Base-by-base conservation (phyloP, 2,888 invertebrate genomes). In the Dysmachus trigonus region DNA sequence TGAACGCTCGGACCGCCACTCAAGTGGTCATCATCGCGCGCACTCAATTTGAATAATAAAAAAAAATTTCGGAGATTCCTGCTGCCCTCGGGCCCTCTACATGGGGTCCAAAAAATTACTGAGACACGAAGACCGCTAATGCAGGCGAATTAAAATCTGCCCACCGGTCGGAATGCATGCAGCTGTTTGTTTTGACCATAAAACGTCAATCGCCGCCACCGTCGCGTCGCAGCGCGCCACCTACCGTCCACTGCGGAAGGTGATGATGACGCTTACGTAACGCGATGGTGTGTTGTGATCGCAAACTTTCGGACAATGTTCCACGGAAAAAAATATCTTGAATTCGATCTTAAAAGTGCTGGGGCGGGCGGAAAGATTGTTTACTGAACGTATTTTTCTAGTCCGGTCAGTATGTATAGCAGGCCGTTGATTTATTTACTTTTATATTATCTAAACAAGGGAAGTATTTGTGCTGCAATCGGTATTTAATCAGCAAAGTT, bases 1-100 rank as follows among this genome's bases (percentile, higher is more conserved):
- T 51, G 79, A 15, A 13, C 38, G 22, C 79, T 79, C n/a, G n/a
- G n/a, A n/a, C n/a, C n/a, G 47, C 51, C 51, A 79, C 79, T 79
- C 79, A 18, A 79, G 79, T 79, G 79, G 31, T 38, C 79, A 38
- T 79, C 51, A 51, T n/a, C 13, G 41, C 13, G 30, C 79, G 62
- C 30, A 79, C 79, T 47, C 79, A 79, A 79, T 79, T 79, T 79
- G 79, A 79, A 79, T 79, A 79, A 79, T 79, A 79, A 79, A 41
- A 31, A 31, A 31, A 31, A 47, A 22, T 47, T 79, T 79, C 51
- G 15, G 47, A 22, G 8, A 18, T 2, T 62, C 62, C 22, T 7
- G 1, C 53, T 53, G 53, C 8, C 53, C 22, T n/a, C n/a, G 53
- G 7, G 18, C 22, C 6, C 6, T 7, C 13, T 41, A n/a, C n/a